Percentiles rank a stretch among this genome's conserved stretches.
phyloP scores from a whole-genome alignment of 2,888 invertebrate species.

The Prenolepis imparis region DNA sequence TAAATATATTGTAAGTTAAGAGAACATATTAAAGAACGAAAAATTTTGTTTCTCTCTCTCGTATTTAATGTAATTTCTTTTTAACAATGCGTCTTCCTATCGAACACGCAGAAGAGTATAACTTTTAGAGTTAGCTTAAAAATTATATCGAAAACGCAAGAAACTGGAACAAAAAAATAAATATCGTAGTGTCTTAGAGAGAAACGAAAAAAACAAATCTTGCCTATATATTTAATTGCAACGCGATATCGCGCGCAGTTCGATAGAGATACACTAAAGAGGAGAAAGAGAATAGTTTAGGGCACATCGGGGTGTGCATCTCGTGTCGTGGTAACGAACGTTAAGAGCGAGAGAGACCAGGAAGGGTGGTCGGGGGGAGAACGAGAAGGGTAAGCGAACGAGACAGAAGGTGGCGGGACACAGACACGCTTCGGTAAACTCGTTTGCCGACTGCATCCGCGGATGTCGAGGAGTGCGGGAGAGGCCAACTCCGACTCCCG shows the following conservation, averaged over 20 bases:
- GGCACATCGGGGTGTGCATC: neutral
- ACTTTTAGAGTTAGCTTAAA: neutral
- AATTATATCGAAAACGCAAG: neutral
- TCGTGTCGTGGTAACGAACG: constrained; percentile 35
- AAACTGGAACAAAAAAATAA: neutral
- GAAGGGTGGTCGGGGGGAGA: neutral
- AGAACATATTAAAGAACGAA: neutral
- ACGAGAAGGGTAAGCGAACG: constrained; percentile 8
- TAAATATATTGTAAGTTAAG: neutral
- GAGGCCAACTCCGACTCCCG: constrained; percentile 33
- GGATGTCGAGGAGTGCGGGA: constrained; percentile 25
- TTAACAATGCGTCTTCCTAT: no score
- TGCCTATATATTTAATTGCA: neutral
- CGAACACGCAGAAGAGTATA: no score
- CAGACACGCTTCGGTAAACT: constrained; percentile 51
- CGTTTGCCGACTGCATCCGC: constrained; percentile 45
- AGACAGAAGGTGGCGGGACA: constrained; percentile 38
- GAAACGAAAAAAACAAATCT: neutral
- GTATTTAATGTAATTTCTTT: neutral
- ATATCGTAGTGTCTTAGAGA: no score
- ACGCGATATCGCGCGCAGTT: neutral
- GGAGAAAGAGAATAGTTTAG: neutral
- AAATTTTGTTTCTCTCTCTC: neutral
- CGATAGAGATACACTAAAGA: neutral
- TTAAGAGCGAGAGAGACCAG: constrained; percentile 11